These are phyloP conservation scores for Spea bombifrons DNA, from an alignment of 2,113 vertebrate genomes.

Conservation along the genomic window DNA sequence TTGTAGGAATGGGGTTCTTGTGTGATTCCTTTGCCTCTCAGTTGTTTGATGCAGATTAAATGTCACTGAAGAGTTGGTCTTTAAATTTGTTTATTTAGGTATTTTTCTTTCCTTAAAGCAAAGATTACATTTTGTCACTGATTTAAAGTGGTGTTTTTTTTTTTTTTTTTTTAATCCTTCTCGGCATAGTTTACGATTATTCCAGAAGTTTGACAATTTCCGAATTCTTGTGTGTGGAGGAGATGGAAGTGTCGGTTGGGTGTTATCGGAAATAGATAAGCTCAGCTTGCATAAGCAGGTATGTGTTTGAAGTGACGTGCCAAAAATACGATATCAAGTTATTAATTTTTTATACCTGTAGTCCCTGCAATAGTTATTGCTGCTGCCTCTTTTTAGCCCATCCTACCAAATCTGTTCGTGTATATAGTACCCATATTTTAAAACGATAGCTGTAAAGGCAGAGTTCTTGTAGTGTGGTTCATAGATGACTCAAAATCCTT, in stretches of 20 bases:
- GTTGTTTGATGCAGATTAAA: too few relatives aligned
- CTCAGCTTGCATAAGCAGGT: constrained; percentile 95
- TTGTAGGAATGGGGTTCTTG: too few relatives aligned
- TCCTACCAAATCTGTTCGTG: not conserved
- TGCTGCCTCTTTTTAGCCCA: not conserved
- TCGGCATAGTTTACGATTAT: constrained; percentile 83
- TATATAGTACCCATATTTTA: too few relatives aligned
- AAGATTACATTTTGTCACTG: not conserved
- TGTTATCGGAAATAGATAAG: constrained; percentile 96
- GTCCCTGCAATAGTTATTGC: not conserved
- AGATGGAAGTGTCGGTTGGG: constrained; percentile 97
- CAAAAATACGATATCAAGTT: fast-evolving
- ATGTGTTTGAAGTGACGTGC: constrained; percentile 50
- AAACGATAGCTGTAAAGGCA: too few relatives aligned
- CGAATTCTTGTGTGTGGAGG: constrained; percentile 96
- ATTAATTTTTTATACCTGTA: not conserved
- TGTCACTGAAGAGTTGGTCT: too few relatives aligned
- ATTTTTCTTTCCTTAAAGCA: too few relatives aligned
- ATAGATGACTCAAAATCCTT: too few relatives aligned
- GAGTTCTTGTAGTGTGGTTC: too few relatives aligned
- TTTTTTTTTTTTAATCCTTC: constrained; percentile 18
- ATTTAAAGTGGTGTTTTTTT: constrained; percentile 15
- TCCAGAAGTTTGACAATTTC: constrained; percentile 98
- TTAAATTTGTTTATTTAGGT: too few relatives aligned
- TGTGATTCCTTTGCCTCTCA: too few relatives aligned